phyloP scores from a whole-genome alignment of 2,797 vertebrate genomes.

The Prunella strophiata region DNA sequence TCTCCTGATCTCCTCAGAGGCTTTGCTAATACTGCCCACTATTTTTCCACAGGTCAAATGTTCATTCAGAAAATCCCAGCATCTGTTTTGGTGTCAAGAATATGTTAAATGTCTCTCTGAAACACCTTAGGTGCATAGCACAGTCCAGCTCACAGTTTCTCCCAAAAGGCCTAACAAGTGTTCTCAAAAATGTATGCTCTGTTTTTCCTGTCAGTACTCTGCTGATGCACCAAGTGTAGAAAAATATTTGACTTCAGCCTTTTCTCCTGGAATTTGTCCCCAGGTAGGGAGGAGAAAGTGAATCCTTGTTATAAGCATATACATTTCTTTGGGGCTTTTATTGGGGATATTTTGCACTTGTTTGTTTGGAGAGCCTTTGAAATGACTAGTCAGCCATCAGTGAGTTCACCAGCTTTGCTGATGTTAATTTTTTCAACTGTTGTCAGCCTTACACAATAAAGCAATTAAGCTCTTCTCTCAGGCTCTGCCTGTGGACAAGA shows the following conservation, averaged over 20 bases:
- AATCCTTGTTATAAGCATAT: background rate
- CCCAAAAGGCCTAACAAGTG: background rate
- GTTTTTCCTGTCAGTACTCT: background rate
- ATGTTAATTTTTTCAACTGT: background rate
- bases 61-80: background rate
- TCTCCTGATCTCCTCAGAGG: background rate
- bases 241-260: conserved; percentile 14
- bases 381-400: background rate
- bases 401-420: background rate
- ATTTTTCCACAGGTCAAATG: background rate
- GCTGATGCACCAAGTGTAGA: background rate
- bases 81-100: background rate
- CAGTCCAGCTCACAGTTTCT: background rate
- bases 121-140: background rate
- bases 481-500: background rate
- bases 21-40: background rate
- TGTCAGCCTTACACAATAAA: background rate
- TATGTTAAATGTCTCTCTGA: background rate
- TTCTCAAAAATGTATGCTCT: background rate
- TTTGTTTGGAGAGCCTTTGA: background rate
- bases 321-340: background rate
- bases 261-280: background rate
- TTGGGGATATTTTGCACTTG: background rate
- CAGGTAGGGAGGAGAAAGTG: background rate
- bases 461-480: background rate